phyloP scores from a whole-genome alignment of 2,888 invertebrate species.

The Lasiommata megera region DNA sequence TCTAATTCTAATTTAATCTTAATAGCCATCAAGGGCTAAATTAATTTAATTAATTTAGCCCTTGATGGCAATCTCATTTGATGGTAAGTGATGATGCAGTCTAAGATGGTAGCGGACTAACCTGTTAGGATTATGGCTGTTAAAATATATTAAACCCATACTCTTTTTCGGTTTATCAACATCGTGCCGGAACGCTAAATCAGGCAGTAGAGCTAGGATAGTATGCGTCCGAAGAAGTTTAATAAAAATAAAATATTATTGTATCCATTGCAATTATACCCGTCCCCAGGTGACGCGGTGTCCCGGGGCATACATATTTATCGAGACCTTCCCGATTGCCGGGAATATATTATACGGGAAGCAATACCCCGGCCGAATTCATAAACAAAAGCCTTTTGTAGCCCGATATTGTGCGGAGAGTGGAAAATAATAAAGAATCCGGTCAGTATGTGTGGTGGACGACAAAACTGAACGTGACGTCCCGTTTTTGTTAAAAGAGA shows the following conservation, averaged over 20 bases:
- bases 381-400: constrained; percentile 23
- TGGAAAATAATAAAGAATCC: constrained; percentile 20
- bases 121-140: too few species aligned
- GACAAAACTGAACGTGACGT: constrained; percentile 14
- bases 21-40: too few species aligned
- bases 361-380: constrained; percentile 18
- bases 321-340: constrained; percentile 34
- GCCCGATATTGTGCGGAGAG: constrained; percentile 13
- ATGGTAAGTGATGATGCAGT: too few species aligned
- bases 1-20: too few species aligned
- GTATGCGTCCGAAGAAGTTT: not conserved
- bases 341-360: constrained; percentile 14
- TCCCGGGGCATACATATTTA: constrained; percentile 63
- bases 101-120: too few species aligned
- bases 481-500: constrained; percentile 6
- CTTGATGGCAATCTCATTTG: too few species aligned
- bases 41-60: too few species aligned
- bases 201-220: too few species aligned
- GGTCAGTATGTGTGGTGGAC: constrained; percentile 9
- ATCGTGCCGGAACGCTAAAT: too few species aligned
- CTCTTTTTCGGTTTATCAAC: too few species aligned
- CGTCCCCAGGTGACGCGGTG: constrained; percentile 53
- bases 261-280: constrained; percentile 43
- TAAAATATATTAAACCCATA: too few species aligned
- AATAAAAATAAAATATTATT: constrained; percentile 1